These are phyloP conservation scores for Drosophila seguyi DNA, from an alignment of 1,140 invertebrate species.

Conservation along the genomic window DNA sequence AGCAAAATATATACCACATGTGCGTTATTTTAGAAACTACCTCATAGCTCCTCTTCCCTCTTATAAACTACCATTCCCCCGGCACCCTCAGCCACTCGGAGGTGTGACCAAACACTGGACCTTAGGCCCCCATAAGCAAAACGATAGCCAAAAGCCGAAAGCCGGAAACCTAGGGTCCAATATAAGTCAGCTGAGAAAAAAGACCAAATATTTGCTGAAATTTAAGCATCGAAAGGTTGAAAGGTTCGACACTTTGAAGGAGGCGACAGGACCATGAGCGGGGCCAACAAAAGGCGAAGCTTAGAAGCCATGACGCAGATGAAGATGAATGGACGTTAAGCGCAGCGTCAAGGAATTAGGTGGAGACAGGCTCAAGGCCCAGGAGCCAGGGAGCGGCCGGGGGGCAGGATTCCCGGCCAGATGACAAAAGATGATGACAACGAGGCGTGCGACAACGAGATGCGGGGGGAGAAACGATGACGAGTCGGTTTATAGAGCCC, in stretches of 20 bases:
- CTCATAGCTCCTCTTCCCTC: background rate
- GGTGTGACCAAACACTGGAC: slow-evolving; percentile 11
- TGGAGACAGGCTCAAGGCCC: slow-evolving; percentile 39
- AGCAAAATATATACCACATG: too few species aligned
- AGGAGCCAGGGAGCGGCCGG: slow-evolving; percentile 22
- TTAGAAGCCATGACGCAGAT: slow-evolving; percentile 67
- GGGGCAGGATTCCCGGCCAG: background rate
- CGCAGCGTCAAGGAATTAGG: slow-evolving; percentile 73
- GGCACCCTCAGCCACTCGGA: background rate
- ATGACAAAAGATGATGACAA: slow-evolving; percentile 47
- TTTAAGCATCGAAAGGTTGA: slow-evolving; percentile 76
- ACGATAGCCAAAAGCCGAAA: background rate
- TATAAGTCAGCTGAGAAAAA: background rate
- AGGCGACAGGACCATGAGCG: slow-evolving; percentile 2
- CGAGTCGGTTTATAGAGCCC: slow-evolving; percentile 10
- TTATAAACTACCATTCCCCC: background rate
- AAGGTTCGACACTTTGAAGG: slow-evolving; percentile 47
- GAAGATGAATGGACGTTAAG: slow-evolving; percentile 74
- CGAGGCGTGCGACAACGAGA: slow-evolving; percentile 9
- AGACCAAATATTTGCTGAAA: slow-evolving; percentile 67
- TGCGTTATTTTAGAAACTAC: too few species aligned
- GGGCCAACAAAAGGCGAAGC: slow-evolving; percentile 36
- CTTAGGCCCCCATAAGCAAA: background rate
- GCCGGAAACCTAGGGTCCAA: background rate
- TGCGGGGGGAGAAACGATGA: slow-evolving; percentile 12